These are phyloP conservation scores for Octopus sinensis DNA, from an alignment of 1,140 invertebrate genomes.

Conservation along the genomic window DNA sequence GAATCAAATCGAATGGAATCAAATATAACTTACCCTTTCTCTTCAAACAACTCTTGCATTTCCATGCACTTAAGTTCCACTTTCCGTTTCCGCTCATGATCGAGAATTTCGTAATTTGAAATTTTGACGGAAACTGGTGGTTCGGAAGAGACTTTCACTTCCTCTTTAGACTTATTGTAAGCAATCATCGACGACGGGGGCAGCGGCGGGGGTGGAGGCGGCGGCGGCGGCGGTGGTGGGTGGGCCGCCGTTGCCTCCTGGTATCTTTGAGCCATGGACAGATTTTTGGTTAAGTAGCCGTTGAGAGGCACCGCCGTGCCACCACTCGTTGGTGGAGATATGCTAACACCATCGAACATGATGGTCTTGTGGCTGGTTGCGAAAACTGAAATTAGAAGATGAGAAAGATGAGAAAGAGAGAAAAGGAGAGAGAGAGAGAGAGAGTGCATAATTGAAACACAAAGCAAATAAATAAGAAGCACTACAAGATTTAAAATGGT, in stretches of 20 bases:
- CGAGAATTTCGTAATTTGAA: constrained; percentile 91
- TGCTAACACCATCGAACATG: constrained; percentile 99
- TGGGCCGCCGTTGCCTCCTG: constrained; percentile 67
- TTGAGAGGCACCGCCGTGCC: constrained; percentile 77
- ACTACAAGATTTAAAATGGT: too few relatives aligned
- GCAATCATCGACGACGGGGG: constrained; percentile 68
- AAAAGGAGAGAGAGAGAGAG: too few relatives aligned
- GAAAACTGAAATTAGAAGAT: too few relatives aligned
- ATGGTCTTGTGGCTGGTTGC: neutral
- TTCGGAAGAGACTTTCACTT: constrained; percentile 69
- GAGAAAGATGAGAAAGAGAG: too few relatives aligned
- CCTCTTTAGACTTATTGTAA: constrained; percentile 83
- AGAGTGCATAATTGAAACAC: too few relatives aligned
- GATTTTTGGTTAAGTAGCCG: constrained; percentile 95
- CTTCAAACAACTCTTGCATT: constrained; percentile 87
- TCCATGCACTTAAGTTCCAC: constrained; percentile 96
- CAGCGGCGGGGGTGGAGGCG: neutral
- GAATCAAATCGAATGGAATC: too few relatives aligned
- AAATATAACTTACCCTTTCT: constrained; percentile 71
- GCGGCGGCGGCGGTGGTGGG: neutral
- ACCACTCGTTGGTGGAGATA: constrained; percentile 89
- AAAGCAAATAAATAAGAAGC: too few relatives aligned
- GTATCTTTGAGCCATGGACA: constrained; percentile 79
- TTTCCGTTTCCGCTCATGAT: constrained; percentile 91
- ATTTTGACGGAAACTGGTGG: constrained; percentile 67